Conservation (phyloP, 2,113 vertebrate genomes). For the Thalassoma bifasciatum region DNA sequence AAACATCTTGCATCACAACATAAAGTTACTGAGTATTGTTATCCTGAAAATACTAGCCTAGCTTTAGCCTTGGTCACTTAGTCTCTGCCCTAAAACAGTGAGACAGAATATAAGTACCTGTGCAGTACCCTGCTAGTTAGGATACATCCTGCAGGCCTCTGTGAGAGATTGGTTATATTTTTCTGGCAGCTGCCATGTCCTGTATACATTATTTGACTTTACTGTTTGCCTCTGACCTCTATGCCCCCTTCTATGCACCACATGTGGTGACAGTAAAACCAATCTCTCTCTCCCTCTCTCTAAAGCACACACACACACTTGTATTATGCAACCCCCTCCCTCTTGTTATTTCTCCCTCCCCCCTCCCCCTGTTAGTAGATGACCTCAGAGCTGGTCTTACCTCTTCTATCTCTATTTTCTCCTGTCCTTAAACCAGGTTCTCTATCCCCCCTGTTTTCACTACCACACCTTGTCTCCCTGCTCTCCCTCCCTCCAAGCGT, state of each 20-base stretch:
- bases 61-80: conserved; percentile 40
- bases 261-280: conserved; percentile 60
- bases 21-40: not conserved
- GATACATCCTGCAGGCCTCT: conserved; percentile 67
- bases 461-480: conserved; percentile 25
- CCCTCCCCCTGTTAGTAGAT: not conserved
- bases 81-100: conserved; percentile 60
- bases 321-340: conserved; percentile 72
- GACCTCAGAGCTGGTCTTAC: conserved; percentile 44
- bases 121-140: conserved; percentile 56
- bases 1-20: conserved; percentile 30
- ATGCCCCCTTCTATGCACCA: conserved; percentile 51
- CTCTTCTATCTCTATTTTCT: conserved; percentile 20
- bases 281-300: no score
- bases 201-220: conserved; percentile 74
- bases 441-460: conserved; percentile 10
- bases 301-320: conserved; percentile 37
- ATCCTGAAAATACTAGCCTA: conserved; percentile 10
- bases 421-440: conserved; percentile 24
- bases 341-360: conserved; percentile 38
- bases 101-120: conserved; percentile 68
- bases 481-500: conserved; percentile 39
- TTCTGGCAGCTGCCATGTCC: conserved; percentile 81
- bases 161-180: conserved; percentile 61
- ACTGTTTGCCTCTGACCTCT: conserved; percentile 66